Conservation (phyloP, 2,888 invertebrate species). For the Melanostoma scalare region DNA sequence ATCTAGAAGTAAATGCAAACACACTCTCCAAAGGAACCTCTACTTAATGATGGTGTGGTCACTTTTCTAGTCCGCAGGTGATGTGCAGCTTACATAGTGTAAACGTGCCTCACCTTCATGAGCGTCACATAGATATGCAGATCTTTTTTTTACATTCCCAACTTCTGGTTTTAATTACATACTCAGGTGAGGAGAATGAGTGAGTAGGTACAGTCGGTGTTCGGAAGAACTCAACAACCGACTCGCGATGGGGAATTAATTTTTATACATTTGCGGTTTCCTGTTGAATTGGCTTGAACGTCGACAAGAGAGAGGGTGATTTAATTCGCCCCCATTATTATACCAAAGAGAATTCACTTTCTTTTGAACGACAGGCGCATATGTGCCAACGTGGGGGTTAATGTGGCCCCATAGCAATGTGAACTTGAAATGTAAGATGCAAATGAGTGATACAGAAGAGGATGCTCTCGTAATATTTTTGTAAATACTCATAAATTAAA, state of each 20-base stretch:
- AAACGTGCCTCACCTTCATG: slow-evolving; percentile 28
- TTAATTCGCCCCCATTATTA: background rate
- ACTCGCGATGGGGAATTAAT: slow-evolving; percentile 3
- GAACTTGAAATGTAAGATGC: slow-evolving; percentile 21
- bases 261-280: slow-evolving; percentile 44
- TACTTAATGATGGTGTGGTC: slow-evolving; percentile 5
- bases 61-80: slow-evolving; percentile 41
- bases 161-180: slow-evolving; percentile 54
- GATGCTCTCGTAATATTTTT: too few relatives aligned
- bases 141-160: slow-evolving; percentile 21
- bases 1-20: slow-evolving; percentile 18
- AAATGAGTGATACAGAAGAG: background rate
- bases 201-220: background rate
- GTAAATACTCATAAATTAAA: slow-evolving; percentile 3
- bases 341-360: slow-evolving; percentile 48
- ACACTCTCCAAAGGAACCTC: background rate
- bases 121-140: slow-evolving; percentile 14
- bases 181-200: slow-evolving; percentile 4
- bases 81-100: slow-evolving; percentile 16
- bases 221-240: background rate
- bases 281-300: slow-evolving; percentile 16
- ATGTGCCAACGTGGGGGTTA: too few relatives aligned
- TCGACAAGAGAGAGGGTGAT: background rate
- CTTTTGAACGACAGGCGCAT: slow-evolving; percentile 33
- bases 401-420: background rate